Base-by-base conservation (phyloP, 1,140 invertebrate genomes). In the Stegodyphus dumicola region DNA sequence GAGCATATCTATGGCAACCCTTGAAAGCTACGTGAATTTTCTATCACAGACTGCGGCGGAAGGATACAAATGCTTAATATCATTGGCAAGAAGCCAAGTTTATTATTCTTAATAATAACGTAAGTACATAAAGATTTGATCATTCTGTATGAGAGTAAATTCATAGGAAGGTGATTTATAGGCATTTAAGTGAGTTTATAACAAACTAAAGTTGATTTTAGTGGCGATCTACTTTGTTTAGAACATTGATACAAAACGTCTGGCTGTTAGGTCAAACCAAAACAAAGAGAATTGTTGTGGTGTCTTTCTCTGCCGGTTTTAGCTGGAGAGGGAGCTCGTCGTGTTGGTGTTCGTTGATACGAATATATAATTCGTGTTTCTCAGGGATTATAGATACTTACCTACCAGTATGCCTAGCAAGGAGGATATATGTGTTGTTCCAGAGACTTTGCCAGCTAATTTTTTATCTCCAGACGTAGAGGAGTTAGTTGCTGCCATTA, bases 401-500 rank as follows among this genome's bases (percentile, higher is more conserved):
- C n/a, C 17, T 73, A 15, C 66, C 52, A 85, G 60, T 48, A 78
- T 77, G 84, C 84, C 84, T 52, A 78, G 84, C 67, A 86, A 86
- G 52, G 76, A 86, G 67, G 79, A 81, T 81, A 56, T 78, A 13
- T 65, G 76, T 67, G 54, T 78, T 53, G 49, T 60, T 5, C 54
- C 17, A 78, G 64, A 78, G 73, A 60, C 74, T 73, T 49, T 70
- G 53, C 53, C 60, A 18, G 48, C 49, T 53, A 80, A 49, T 9
- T 86, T 75, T 54, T n/a, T 54, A 67, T 60, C 86, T 33, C 49
- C 66, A 77, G 93, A 93, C 89, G 92, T 94, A 74, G 94, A 94
- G 88, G 92, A 93, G 33, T 90, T 94, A 60, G 94, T 94, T 48
- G 92, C 93, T 48, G 93, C 94, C 89, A 94, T 94, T 73, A 94